A percentile compares a stretch with the other conserved stretches of the same genome.
Conservation (phyloP, 2,888 invertebrate genomes). For the Acanthopleura granulata region DNA sequence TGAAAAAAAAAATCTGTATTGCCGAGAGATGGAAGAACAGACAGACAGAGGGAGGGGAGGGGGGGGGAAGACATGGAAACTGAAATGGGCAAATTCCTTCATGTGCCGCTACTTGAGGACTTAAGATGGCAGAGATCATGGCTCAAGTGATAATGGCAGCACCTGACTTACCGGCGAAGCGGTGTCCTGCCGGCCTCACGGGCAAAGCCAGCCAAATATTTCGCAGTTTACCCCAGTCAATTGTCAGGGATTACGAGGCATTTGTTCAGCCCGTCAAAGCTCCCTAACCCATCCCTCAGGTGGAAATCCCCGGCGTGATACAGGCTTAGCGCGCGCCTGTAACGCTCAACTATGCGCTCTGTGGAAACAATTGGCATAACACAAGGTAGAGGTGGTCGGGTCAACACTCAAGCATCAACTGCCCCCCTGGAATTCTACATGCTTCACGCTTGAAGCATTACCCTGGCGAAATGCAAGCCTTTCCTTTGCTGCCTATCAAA, state of each 20-base stretch:
- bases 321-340: constrained; percentile 2
- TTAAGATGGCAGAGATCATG: neutral
- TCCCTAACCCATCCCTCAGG: constrained; percentile 6
- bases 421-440: no score
- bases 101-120: neutral
- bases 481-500: no score
- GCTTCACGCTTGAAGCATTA: no score
- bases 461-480: no score
- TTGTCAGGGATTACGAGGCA: constrained; percentile 27
- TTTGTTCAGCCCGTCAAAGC: constrained; percentile 1
- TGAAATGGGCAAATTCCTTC: neutral
- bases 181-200: neutral
- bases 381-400: neutral
- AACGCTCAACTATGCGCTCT: neutral
- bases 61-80: no score
- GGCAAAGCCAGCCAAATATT: constrained; percentile 21
- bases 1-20: neutral
- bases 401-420: no score
- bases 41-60: constrained; percentile 22
- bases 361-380: constrained; percentile 11
- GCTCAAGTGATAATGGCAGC: neutral
- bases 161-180: neutral
- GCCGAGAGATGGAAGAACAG: constrained; percentile 1
- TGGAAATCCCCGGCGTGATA: constrained; percentile 9
- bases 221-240: constrained; percentile 32